Evolutionary conservation across 2,113 vertebrate genomes (phyloP).

Genomic region (Monarcha castaneiventris): DNA sequence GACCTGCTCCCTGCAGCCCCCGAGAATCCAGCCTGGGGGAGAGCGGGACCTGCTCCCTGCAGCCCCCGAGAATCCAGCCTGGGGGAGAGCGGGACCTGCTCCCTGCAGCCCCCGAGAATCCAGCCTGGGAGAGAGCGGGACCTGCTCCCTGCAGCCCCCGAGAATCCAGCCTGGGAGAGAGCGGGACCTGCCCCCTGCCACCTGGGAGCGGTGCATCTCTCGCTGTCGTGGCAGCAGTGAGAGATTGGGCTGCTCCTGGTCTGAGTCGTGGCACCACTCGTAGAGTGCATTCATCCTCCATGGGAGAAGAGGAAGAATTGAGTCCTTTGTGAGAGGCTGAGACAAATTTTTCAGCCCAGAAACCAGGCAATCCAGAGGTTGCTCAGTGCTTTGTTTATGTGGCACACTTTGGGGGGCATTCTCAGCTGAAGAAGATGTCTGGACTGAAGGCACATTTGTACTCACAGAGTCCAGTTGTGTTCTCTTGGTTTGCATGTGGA

Average conservation of each 20-base stretch:
- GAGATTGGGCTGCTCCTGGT: not conserved
- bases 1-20: too few relatives aligned
- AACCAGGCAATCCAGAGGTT: not conserved
- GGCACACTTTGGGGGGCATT: not conserved
- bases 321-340: not conserved
- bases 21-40: not conserved
- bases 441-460: not conserved
- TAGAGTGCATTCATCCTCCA: not conserved
- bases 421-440: not conserved
- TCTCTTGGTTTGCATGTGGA: not conserved
- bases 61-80: not conserved
- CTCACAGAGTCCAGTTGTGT: not conserved
- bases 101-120: not conserved
- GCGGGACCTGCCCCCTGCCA: rapidly evolving
- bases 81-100: not conserved
- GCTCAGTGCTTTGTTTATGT: not conserved
- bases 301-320: not conserved
- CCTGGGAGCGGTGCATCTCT: not conserved
- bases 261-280: not conserved
- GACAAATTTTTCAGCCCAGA: not conserved
- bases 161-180: not conserved
- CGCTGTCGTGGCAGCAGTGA: not conserved
- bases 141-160: not conserved
- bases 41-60: rapidly evolving
- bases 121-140: not conserved